phyloP scores from a whole-genome alignment of 64 coral and sea anemone species.

The Porites lutea region DNA sequence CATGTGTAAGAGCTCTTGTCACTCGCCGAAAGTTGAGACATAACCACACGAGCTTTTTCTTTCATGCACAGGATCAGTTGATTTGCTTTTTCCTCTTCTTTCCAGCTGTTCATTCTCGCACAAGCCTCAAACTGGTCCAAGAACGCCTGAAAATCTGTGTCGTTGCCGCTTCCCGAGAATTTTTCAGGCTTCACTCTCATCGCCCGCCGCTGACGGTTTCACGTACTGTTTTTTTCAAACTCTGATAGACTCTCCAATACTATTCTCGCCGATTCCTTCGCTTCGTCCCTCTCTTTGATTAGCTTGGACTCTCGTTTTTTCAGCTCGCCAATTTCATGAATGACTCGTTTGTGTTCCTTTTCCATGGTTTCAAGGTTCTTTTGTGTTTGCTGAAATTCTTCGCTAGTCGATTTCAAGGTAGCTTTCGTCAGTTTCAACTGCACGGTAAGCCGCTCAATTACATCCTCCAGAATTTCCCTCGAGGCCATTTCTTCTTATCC shows the following conservation, averaged over 20 bases:
- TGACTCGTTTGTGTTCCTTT: background rate
- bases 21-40: constrained; percentile 22
- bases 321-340: background rate
- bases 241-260: constrained; percentile 24
- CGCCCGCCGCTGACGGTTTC: background rate
- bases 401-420: too few species aligned
- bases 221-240: background rate
- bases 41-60: constrained; percentile 7
- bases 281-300: background rate
- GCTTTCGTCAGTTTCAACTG: too few species aligned
- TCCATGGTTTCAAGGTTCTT: too few species aligned
- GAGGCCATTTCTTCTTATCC: background rate
- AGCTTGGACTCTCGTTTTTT: background rate
- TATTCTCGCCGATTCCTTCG: background rate
- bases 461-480: background rate
- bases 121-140: constrained; percentile 50
- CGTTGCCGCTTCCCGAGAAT: constrained; percentile 52
- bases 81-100: constrained; percentile 19
- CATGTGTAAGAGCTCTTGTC: constrained; percentile 30
- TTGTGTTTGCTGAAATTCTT: too few species aligned
- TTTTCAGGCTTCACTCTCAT: constrained; percentile 38
- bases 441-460: too few species aligned
- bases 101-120: constrained; percentile 43
- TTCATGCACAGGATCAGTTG: constrained; percentile 44
- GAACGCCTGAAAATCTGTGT: constrained; percentile 60